Conservation (phyloP, 2,888 invertebrate genomes). For the Cerceris ruficornis region DNA sequence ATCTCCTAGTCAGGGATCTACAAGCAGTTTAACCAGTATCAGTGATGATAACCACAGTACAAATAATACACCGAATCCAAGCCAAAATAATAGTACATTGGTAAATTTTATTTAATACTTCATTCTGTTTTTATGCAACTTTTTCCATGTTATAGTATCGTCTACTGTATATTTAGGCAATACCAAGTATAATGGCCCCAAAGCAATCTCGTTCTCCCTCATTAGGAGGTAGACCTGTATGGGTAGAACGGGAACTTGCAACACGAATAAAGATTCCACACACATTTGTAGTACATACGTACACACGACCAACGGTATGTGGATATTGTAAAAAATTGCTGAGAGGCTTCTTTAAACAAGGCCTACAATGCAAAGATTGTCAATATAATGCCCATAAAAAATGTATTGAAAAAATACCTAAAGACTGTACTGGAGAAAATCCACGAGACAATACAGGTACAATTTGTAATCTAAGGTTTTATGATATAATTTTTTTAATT, state of each 20-base stretch:
- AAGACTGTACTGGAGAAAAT: slow-evolving; percentile 93
- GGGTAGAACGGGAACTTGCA: slow-evolving; percentile 89
- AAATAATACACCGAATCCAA: slow-evolving; percentile 81
- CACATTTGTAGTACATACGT: slow-evolving; percentile 98
- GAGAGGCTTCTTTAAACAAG: slow-evolving; percentile 97
- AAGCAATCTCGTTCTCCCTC: slow-evolving; percentile 88
- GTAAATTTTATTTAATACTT: slow-evolving; percentile 84
- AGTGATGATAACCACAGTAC: slow-evolving; percentile 83
- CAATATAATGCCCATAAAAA: slow-evolving; percentile 98
- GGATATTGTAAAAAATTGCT: slow-evolving; percentile 97
- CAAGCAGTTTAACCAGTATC: slow-evolving; percentile 85
- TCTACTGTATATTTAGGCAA: slow-evolving; percentile 67
- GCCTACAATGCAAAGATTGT: slow-evolving; percentile 98
- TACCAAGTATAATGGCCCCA: slow-evolving; percentile 80
- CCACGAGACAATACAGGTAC: slow-evolving; percentile 83
- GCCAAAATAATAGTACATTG: slow-evolving; percentile 87
- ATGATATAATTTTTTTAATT: not conserved
- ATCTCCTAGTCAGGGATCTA: slow-evolving; percentile 90
- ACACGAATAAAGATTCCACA: slow-evolving; percentile 90
- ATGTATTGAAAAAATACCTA: slow-evolving; percentile 94
- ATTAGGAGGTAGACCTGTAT: slow-evolving; percentile 86
- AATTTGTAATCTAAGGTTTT: slow-evolving; percentile 16
- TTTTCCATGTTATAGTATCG: slow-evolving; percentile 16
- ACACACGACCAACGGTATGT: slow-evolving; percentile 98
- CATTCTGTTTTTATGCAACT: slow-evolving; percentile 12